Evolutionary conservation across 2,113 vertebrate genomes (phyloP), one percentile per base, ranked within the genome.

Genomic region (Cyprinus carpio): DNA sequence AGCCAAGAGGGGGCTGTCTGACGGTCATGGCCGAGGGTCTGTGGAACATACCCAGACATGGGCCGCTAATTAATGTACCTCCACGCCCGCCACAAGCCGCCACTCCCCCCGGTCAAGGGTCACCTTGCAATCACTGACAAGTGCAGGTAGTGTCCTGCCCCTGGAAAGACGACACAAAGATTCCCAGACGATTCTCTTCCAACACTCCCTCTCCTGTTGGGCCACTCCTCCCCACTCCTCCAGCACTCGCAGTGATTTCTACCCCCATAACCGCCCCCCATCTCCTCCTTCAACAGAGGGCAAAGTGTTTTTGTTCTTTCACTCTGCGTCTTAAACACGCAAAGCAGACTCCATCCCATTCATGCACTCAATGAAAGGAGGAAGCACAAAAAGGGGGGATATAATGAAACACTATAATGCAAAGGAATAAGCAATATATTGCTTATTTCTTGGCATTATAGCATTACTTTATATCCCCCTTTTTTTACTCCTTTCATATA

Each of bases 51-150:
- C 83, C 58, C 85, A 89, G 9, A 8, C 82, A 83, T 82, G 88
- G 85, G 87, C 81, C 81, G 89, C 87, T 92, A 93, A 84, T 92
- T 91, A 94, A 92, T 89, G 74, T 90, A n/a, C n/a, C n/a, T n/a
- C n/a, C n/a, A n/a, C n/a, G n/a, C n/a, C n/a, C n/a, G n/a, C 86
- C 89, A 91, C 92, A 82, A 91, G 88, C 89, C 86, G 62, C 90
- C 46, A 90, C 49, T 92, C 94, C 77, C 78, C 8, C 18, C 67
- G 94, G 93, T 90, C 91, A 94, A 86, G 91, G 92, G 90, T 92
- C 91, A 81, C 89, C 89, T 86, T 89, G 88, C 91, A 89, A 83
- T 86, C 87, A 88, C 81, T 75, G 88, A 90, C 85, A 90, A 69
- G 85, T 89, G 83, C 92, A 93, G 92, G 93, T 93, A 93, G 83